Evolutionary conservation across 2,797 vertebrate genomes (phyloP).

Genomic region (Megaceryle alcyon): DNA sequence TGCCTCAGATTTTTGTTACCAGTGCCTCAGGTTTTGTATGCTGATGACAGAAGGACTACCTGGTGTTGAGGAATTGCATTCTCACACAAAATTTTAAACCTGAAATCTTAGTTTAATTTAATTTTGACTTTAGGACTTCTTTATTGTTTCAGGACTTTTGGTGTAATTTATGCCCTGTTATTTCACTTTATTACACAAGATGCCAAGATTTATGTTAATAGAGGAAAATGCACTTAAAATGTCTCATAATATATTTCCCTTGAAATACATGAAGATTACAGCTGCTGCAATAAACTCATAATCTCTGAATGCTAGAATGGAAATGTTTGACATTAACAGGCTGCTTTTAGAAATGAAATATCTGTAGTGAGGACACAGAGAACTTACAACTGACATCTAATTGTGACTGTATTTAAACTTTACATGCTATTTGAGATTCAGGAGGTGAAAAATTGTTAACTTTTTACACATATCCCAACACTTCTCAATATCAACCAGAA

Average conservation of each 20-base stretch:
- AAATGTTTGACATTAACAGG: conserved; percentile 66
- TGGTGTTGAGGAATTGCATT: background rate
- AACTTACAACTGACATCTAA: background rate
- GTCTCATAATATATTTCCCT: conserved; percentile 54
- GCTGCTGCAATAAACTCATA: conserved; percentile 57
- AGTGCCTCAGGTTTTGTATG: background rate
- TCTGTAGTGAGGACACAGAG: background rate
- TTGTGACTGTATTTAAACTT: conserved; percentile 20
- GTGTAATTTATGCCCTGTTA: conserved; percentile 35
- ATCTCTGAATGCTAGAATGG: conserved; percentile 51
- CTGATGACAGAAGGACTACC: background rate
- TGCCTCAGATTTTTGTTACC: background rate
- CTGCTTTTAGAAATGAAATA: conserved; percentile 65
- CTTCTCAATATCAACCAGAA: conserved; percentile 24
- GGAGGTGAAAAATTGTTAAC: background rate
- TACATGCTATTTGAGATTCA: background rate
- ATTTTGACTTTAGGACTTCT: background rate
- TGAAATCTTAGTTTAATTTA: background rate
- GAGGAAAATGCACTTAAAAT: conserved; percentile 51
- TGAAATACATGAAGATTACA: conserved; percentile 44
- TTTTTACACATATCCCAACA: conserved; percentile 19
- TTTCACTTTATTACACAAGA: conserved; percentile 17
- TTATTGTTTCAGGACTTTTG: background rate
- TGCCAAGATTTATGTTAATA: conserved; percentile 47
- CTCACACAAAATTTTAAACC: background rate